A percentile compares a stretch with the other conserved stretches of the same genome.
Evolutionary conservation across 1,140 invertebrate species (phyloP).

Genomic region (Nephila pilipes): DNA sequence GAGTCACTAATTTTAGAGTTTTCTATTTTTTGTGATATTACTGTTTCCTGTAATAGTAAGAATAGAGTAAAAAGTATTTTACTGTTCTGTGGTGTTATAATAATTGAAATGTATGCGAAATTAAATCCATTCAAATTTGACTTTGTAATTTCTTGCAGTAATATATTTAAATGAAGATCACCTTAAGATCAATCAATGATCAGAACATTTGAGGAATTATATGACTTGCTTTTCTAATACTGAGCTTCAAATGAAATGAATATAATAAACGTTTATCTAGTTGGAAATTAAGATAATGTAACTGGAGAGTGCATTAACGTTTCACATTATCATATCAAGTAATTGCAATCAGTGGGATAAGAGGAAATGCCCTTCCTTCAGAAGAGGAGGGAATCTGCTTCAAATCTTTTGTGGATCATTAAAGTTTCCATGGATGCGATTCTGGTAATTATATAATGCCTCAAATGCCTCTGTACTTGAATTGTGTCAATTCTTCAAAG

Average conservation of each 20-base stretch:
- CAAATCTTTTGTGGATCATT: conserved; percentile 12
- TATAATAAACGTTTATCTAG: background rate
- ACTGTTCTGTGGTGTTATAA: no score
- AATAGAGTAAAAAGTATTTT: no score
- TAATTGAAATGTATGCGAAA: no score
- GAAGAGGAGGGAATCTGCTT: background rate
- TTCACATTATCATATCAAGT: conserved; percentile 26
- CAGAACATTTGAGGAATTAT: background rate
- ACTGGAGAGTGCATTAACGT: conserved; percentile 8
- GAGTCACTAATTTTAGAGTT: no score
- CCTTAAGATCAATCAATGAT: background rate
- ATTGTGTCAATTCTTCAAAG: no score
- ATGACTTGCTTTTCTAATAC: background rate
- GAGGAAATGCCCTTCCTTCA: background rate
- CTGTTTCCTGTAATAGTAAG: no score
- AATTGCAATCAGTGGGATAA: background rate
- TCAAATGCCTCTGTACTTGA: background rate
- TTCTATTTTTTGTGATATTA: no score
- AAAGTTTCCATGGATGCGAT: background rate
- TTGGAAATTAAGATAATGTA: conserved; percentile 22
- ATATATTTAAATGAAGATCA: background rate
- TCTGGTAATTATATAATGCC: background rate
- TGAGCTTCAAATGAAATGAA: background rate
- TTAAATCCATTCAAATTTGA: no score
- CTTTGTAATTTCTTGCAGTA: no score